Evolutionary conservation across 2,113 vertebrate genomes (phyloP), one percentile per base, ranked within the genome.

Genomic region (Anolis sagrei): DNA sequence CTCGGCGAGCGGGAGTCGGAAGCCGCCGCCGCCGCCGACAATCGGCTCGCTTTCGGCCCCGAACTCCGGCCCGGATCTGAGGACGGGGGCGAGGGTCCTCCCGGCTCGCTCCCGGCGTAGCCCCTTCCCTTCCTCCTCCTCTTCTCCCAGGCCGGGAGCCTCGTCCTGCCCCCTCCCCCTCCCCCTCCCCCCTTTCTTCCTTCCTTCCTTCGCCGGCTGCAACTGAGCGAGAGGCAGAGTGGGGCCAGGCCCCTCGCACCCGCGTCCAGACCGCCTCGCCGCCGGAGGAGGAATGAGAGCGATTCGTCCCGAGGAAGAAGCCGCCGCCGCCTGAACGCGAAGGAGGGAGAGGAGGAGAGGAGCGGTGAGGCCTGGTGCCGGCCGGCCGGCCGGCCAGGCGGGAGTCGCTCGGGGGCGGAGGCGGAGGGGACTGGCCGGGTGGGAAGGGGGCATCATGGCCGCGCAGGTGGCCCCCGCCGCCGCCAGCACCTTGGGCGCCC

Each of bases 391-490:
- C 96, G 93, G 96, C 51, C 51, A 14, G 51, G 51, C 39, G 62
- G 97, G 97, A 98, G 97, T 97, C 96, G 96, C 96, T 93, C 93
- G 92, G 93, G 94, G 83, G 75, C 2, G 51, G 81, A 39, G 70
- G 51, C 36, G 88, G 93, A 89, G 87, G 94, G 95, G 95, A n/a
- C 88, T 92, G 94, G 92, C 88, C 90, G 89, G 92, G 81, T 92
- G 90, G 94, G 95, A 86, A 94, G 90, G 88, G 95, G 93, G 94
- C 97, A 97, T 98, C 97, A 99, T 98, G 98, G 98, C 98, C 96
- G 98, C 98, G 96, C 98, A 98, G 98, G 98, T 99, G 97, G 98
- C 97, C 95, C 97, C 97, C 97, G 97, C 97, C 97, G 96, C 98
- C 97, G 97, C 98, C 92, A 97, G 97, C 97, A 98, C 92, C 94